Percentiles rank a stretch among this genome's conserved stretches.
Evolutionary conservation across 2,888 invertebrate species (phyloP).

Genomic region (Orthonychiurus folsomi): DNA sequence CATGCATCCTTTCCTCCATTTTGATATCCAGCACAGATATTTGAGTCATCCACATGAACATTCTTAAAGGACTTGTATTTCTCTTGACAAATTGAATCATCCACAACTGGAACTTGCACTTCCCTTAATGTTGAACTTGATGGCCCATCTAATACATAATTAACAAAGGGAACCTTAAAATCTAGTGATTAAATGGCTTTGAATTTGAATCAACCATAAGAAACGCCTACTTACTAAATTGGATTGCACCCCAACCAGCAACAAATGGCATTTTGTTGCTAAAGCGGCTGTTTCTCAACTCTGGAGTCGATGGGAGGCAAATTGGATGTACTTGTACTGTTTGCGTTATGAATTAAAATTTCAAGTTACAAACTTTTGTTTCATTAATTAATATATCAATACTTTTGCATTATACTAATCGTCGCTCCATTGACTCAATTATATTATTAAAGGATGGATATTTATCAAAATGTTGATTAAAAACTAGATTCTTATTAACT

Average conservation of each 20-base stretch:
- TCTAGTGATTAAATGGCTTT: neutral
- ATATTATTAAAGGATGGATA: too few relatives aligned
- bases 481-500: neutral
- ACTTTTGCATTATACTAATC: too few relatives aligned
- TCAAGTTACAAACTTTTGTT: too few relatives aligned
- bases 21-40: conserved; percentile 59
- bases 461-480: conserved; percentile 7
- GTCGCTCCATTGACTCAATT: too few relatives aligned
- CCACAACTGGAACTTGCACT: conserved; percentile 61
- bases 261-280: conserved; percentile 58
- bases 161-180: neutral
- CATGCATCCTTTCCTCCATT: conserved; percentile 51
- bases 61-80: conserved; percentile 52
- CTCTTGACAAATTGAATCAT: conserved; percentile 53
- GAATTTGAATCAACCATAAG: neutral
- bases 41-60: conserved; percentile 51
- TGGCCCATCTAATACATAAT: conserved; percentile 54
- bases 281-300: conserved; percentile 51
- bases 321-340: conserved; percentile 61
- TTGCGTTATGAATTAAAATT: too few relatives aligned
- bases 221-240: conserved; percentile 56
- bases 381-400: too few relatives aligned
- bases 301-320: conserved; percentile 58
- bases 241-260: conserved; percentile 72
- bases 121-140: conserved; percentile 57